These are phyloP conservation scores for Leptarthrus brevirostris DNA, from an alignment of 2,888 invertebrate genomes.

Conservation along the genomic window DNA sequence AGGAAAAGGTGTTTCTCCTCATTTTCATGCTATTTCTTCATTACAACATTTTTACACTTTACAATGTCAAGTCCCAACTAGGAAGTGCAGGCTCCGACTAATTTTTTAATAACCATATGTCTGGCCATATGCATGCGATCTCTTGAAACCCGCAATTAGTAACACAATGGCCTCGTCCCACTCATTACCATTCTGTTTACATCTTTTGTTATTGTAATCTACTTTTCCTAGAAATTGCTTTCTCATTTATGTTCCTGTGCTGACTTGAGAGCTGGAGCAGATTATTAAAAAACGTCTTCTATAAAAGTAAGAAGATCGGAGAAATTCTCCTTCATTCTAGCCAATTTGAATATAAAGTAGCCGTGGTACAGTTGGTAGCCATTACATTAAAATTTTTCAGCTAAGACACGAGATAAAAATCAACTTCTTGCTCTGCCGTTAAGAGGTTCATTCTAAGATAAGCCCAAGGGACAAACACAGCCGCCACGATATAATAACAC, in stretches of 20 bases:
- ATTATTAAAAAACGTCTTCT: background rate
- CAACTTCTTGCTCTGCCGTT: conserved; percentile 21
- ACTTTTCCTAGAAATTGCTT: conserved; percentile 29
- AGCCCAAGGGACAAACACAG: conserved; percentile 9
- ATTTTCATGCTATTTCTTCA: no score
- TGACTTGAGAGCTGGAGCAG: conserved; percentile 17
- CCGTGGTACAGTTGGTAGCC: background rate
- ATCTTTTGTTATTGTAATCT: conserved; percentile 35
- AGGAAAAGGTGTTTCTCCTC: no score
- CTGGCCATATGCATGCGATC: background rate
- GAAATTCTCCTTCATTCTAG: background rate
- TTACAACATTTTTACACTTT: no score
- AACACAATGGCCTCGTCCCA: conserved; percentile 8
- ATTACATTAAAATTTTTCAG: conserved; percentile 17
- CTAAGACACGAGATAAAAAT: conserved; percentile 14
- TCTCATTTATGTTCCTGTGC: conserved; percentile 9
- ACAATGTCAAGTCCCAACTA: no score
- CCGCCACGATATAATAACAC: conserved; percentile 24
- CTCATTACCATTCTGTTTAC: conserved; percentile 24
- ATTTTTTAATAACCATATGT: background rate
- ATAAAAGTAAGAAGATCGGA: background rate
- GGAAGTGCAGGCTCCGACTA: no score
- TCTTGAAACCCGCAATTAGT: background rate
- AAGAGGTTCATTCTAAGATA: conserved; percentile 8
- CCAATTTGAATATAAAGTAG: conserved; percentile 37